Percentiles rank a stretch among this genome's conserved stretches.
Conservation (phyloP, 2,113 vertebrate genomes). For the Pelecanoides urinatrix region DNA sequence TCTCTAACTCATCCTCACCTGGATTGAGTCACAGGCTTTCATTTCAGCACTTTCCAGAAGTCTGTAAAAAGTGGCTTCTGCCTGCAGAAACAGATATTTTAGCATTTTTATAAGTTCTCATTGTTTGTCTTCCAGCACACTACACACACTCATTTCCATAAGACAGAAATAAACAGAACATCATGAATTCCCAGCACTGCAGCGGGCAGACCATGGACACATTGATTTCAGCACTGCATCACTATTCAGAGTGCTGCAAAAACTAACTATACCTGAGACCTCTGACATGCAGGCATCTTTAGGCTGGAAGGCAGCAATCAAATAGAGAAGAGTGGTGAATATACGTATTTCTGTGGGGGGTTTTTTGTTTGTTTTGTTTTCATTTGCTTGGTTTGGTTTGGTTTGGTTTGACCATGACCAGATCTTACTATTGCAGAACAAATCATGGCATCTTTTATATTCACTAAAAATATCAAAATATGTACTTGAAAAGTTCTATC, state of each 20-base stretch:
- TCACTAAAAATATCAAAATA: neutral
- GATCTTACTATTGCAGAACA: neutral
- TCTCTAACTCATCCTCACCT: neutral
- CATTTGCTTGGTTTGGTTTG: neutral
- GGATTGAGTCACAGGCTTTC: neutral
- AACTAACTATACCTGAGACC: neutral
- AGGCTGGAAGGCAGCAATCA: neutral
- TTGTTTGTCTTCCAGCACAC: neutral
- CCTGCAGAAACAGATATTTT: neutral
- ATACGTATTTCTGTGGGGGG: neutral
- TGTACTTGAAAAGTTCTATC: neutral
- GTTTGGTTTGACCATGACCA: neutral
- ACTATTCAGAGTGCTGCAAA: neutral
- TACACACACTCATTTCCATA: neutral
- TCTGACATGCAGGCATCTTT: neutral
- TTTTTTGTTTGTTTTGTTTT: neutral
- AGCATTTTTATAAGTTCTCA: neutral
- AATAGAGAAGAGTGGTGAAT: neutral
- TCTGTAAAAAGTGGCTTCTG: neutral
- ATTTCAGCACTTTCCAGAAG: neutral
- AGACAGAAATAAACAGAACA: neutral
- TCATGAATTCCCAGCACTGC: neutral
- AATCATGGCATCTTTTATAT: neutral
- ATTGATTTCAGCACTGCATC: neutral
- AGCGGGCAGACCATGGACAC: fast-evolving